These are phyloP conservation scores for Apolygus lucorum DNA, from an alignment of 1,140 invertebrate genomes.

Conservation along the genomic window DNA sequence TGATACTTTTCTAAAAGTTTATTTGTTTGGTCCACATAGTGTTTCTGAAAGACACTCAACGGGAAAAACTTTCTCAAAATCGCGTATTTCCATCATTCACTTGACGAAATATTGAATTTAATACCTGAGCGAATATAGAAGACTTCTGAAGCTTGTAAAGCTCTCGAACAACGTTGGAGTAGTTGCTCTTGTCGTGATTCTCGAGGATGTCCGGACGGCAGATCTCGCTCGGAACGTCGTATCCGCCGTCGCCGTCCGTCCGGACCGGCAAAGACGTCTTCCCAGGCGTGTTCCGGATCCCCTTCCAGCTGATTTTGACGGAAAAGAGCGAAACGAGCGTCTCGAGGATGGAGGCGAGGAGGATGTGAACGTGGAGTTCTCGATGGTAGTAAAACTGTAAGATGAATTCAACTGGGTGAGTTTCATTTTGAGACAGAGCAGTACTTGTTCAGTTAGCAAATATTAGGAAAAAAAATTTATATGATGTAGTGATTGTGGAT, in stretches of 20 bases:
- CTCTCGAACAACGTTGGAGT: conserved; percentile 44
- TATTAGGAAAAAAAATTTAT: too few relatives aligned
- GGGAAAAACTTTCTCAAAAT: too few relatives aligned
- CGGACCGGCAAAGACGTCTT: conserved; percentile 40
- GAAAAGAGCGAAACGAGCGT: conserved; percentile 50
- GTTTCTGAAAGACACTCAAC: too few relatives aligned
- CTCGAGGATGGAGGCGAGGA: conserved; percentile 50
- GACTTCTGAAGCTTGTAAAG: conserved; percentile 44
- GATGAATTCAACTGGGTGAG: too few relatives aligned
- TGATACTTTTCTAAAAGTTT: too few relatives aligned
- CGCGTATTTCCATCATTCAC: too few relatives aligned
- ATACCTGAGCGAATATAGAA: conserved; percentile 34
- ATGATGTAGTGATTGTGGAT: too few relatives aligned
- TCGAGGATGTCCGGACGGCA: conserved; percentile 43
- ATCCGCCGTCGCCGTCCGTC: conserved; percentile 40
- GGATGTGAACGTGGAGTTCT: conserved; percentile 49
- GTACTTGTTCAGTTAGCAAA: too few relatives aligned
- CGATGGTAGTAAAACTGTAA: conserved; percentile 22
- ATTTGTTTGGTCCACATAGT: too few relatives aligned
- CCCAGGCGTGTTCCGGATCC: conserved; percentile 50
- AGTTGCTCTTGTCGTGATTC: conserved; percentile 39
- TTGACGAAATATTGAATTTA: too few relatives aligned
- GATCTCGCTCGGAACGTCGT: conserved; percentile 45
- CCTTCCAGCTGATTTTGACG: conserved; percentile 48
- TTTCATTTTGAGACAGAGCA: too few relatives aligned